phyloP scores from a whole-genome alignment of 2,113 vertebrate genomes.

The Mirza zaza region DNA sequence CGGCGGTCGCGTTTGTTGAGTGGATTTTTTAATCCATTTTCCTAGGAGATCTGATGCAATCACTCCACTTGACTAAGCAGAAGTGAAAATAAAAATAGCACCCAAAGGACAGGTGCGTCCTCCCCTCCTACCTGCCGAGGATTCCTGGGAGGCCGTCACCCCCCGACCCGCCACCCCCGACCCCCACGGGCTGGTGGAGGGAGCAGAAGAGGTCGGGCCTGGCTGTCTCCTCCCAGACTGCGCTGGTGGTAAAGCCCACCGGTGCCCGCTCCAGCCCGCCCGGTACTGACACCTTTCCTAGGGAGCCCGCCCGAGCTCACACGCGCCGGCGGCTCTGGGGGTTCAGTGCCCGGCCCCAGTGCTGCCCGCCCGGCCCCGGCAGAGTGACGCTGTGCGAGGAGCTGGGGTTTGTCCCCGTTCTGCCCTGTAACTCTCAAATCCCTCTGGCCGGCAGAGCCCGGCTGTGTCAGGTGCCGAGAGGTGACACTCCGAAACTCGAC shows the following conservation, averaged over 20 bases:
- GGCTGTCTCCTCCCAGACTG: slow-evolving; percentile 8
- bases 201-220: neutral
- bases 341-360: neutral
- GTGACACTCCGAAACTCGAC: fast-evolving
- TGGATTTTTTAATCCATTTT: neutral
- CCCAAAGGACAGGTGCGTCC: fast-evolving
- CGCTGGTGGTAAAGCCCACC: slow-evolving; percentile 41
- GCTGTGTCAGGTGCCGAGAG: neutral
- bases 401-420: neutral
- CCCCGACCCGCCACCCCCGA: fast-evolving
- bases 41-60: neutral
- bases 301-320: neutral
- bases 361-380: neutral
- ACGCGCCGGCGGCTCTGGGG: fast-evolving
- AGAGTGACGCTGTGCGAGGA: fast-evolving
- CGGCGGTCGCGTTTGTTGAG: fast-evolving
- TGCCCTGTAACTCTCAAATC: fast-evolving
- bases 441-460: neutral
- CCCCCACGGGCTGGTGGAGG: neutral
- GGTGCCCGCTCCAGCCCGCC: neutral
- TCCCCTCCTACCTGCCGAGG: fast-evolving
- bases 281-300: slow-evolving; percentile 31
- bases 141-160: fast-evolving
- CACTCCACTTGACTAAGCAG: neutral
- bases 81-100: neutral